Conservation (phyloP, 2,888 invertebrate genomes). For the Heliconius ismenius region DNA sequence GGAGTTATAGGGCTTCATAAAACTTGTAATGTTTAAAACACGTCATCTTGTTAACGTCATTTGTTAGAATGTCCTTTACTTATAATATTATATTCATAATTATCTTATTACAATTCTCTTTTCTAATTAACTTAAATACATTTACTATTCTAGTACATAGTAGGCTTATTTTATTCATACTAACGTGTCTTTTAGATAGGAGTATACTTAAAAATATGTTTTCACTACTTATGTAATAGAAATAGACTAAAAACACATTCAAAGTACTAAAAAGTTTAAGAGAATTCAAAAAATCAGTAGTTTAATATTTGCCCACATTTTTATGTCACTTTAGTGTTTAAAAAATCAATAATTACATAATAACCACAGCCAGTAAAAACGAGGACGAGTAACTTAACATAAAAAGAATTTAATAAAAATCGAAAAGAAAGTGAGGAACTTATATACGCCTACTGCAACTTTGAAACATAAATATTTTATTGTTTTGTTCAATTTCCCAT, state of each 20-base stretch:
- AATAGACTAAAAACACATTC: background rate
- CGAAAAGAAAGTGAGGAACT: background rate
- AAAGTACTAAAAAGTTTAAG: background rate
- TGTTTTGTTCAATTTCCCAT: background rate
- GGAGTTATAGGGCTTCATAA: constrained; percentile 60
- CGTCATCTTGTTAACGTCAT: constrained; percentile 2
- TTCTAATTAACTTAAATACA: background rate
- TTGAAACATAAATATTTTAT: background rate
- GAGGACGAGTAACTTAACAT: too few species aligned
- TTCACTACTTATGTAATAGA: background rate
- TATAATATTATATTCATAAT: background rate
- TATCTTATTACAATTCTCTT: constrained; percentile 3
- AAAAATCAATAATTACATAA: background rate
- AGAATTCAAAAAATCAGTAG: background rate
- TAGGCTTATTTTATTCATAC: background rate
- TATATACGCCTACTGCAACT: background rate
- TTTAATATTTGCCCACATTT: background rate
- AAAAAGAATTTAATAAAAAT: background rate
- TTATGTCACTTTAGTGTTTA: background rate
- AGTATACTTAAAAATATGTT: background rate
- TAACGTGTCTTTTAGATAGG: background rate
- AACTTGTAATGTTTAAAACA: constrained; percentile 46
- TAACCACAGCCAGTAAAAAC: too few species aligned
- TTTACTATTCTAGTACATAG: background rate
- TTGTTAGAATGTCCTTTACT: background rate